Evolutionary conservation across 2,888 invertebrate species (phyloP), one percentile per base, ranked within the genome.

Genomic region (Cephonodes hylas): DNA sequence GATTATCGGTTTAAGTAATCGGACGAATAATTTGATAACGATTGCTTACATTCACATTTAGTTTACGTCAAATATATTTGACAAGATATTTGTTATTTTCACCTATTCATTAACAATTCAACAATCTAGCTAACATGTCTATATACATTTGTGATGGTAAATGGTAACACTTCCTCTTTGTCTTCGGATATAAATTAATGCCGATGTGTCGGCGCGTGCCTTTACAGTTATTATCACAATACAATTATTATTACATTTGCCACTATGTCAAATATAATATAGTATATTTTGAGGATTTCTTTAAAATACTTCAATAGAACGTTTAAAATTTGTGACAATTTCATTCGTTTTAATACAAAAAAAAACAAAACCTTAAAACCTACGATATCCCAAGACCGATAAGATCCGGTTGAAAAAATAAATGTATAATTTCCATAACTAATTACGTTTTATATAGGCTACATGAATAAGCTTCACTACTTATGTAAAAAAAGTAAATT

Each of bases 91-190:
- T n/a, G n/a, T 67, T 38, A 60, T 42, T 18, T 53, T 56, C 18
- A 44, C 23, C 5, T 42, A 56, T 61, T 80, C 76, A 74, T 77
- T 72, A 81, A 84, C 75, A 81, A 80, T 81, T 85, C 79, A 88
- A 88, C 84, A 84, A 85, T 83, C 78, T 86, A 88, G 66, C 81
- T 85, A 85, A 81, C 67, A 10, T 76, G 76, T 64, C 67, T 84
- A 85, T 85, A 77, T 86, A 89, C 86, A 89, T 77, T 84, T 85
- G 83, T 82, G 86, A 85, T 82, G 83, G 76, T 76, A 74, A 68
- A 76, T 84, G 87, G 89, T 89, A 89, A 89, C 89, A 75, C 66
- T 75, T 76, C 22, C 73, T 83, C 81, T 84, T 85, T 83, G 83
- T 80, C 73, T 77, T 53, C 42, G 38, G 59, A 27, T 48, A 31